Evolutionary conservation across 2,888 invertebrate genomes (phyloP).

Genomic region (Ophioninae sp.): DNA sequence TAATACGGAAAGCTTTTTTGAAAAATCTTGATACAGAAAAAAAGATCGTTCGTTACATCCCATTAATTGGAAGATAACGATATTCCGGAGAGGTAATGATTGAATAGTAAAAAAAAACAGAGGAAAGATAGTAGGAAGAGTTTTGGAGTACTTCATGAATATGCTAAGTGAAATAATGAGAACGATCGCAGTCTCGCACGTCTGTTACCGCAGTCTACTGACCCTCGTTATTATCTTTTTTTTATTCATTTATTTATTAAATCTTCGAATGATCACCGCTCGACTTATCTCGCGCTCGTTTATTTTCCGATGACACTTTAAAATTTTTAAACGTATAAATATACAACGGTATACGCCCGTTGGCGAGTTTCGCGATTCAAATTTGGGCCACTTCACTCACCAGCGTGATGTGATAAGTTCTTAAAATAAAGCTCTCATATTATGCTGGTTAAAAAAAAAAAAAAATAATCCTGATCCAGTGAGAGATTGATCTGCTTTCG

Average conservation of each 20-base stretch:
- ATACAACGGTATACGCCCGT: not conserved
- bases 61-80: constrained; percentile 20
- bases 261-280: not conserved
- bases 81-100: constrained; percentile 11
- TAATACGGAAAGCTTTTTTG: not conserved
- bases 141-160: constrained; percentile 9
- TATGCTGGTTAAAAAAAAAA: constrained; percentile 1
- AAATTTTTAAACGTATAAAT: not conserved
- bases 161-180: not conserved
- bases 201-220: not conserved
- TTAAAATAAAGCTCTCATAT: not conserved
- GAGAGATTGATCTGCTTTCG: constrained; percentile 40
- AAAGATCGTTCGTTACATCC: not conserved
- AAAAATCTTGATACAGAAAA: not conserved
- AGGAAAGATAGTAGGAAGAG: constrained; percentile 31
- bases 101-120: constrained; percentile 9
- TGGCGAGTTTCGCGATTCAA: not conserved
- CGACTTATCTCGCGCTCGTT: not conserved
- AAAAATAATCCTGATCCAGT: constrained; percentile 21
- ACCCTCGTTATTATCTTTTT: constrained; percentile 40
- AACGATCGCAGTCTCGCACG: not conserved
- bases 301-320: not conserved
- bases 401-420: not conserved
- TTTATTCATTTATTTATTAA: constrained; percentile 46
- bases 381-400: not conserved